Conservation (phyloP, 2,113 vertebrate species). For the Cephalopterus ornatus region DNA sequence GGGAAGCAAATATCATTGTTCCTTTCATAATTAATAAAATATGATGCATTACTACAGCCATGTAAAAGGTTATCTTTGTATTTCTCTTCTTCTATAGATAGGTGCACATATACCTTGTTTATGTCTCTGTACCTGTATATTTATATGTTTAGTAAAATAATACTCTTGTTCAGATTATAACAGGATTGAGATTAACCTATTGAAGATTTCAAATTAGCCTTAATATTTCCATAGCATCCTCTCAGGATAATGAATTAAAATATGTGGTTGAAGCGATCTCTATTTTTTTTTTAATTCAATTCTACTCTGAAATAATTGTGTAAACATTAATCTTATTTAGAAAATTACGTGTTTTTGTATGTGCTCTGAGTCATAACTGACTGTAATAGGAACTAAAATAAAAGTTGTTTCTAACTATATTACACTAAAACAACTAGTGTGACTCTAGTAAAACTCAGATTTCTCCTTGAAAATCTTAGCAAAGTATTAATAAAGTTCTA, state of each 20-base stretch:
- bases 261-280: not conserved
- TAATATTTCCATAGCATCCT: not conserved
- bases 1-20: not conserved
- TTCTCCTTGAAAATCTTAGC: not conserved
- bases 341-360: not conserved
- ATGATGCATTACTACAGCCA: not conserved
- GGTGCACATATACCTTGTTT: not conserved
- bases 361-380: not conserved
- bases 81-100: not conserved
- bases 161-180: not conserved
- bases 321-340: not conserved
- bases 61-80: not conserved
- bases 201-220: not conserved
- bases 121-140: not conserved
- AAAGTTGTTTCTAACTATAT: not conserved
- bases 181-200: not conserved
- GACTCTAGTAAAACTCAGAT: not conserved
- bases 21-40: not conserved
- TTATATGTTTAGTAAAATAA: not conserved
- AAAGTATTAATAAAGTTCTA: not conserved
- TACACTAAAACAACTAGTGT: not conserved
- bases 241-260: not conserved
- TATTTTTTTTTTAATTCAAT: not conserved
- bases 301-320: not conserved
- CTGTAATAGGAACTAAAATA: not conserved